These are phyloP conservation scores for Mesoclemmys tuberculata DNA, from an alignment of 2,113 vertebrate species.

Conservation along the genomic window DNA sequence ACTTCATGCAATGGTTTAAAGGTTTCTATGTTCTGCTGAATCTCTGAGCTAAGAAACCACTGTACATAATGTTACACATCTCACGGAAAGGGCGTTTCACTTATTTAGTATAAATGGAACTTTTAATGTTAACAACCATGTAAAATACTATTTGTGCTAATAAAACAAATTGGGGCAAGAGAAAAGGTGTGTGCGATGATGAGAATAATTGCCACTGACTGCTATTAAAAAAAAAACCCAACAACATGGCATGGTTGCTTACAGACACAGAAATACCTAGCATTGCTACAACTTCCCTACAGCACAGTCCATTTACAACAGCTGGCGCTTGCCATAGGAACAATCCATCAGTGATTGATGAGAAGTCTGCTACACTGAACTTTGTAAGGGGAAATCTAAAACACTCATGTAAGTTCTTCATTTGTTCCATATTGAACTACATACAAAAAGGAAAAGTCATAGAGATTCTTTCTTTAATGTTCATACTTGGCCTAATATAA, in stretches of 20 bases:
- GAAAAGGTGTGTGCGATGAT: not conserved
- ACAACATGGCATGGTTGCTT: too few relatives aligned
- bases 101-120: not conserved
- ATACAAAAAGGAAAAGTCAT: not conserved
- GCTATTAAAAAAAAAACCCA: not conserved
- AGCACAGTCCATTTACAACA: not conserved
- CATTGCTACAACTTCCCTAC: not conserved
- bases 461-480: not conserved
- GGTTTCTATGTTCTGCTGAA: not conserved
- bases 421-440: not conserved
- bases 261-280: not conserved
- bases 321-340: not conserved
- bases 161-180: not conserved
- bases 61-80: not conserved
- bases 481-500: not conserved
- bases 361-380: not conserved
- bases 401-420: not conserved
- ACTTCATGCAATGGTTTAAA: not conserved
- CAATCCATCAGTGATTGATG: not conserved
- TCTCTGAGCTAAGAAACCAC: not conserved
- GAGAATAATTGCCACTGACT: not conserved
- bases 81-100: not conserved
- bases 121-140: not conserved
- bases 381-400: not conserved
- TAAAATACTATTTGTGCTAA: not conserved